These are phyloP conservation scores for Actinostola sp. DNA, from an alignment of 92 coral and sea anemone species.

Conservation along the genomic window DNA sequence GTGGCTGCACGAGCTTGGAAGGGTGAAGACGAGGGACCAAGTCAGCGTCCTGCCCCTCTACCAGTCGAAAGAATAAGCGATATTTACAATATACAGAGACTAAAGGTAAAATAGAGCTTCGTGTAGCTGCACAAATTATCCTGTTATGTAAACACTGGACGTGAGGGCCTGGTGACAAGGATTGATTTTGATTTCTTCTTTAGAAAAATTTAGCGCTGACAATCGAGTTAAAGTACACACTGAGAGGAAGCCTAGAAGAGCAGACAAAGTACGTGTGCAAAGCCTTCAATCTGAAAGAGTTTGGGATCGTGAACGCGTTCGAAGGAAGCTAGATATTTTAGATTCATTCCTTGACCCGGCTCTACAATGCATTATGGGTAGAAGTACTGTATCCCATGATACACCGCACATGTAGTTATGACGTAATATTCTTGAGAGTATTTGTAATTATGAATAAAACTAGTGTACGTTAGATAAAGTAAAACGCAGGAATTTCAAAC, in stretches of 20 bases:
- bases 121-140: not conserved
- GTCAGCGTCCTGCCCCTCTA: conserved; percentile 31
- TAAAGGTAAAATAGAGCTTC: conserved; percentile 59
- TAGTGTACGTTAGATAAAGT: too few relatives aligned
- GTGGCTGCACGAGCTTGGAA: conserved; percentile 59
- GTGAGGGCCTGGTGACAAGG: too few relatives aligned
- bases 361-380: not conserved
- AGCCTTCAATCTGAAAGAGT: conserved; percentile 80
- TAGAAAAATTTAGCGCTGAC: conserved; percentile 84
- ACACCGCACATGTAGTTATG: too few relatives aligned
- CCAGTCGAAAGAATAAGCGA: conserved; percentile 81
- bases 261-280: conserved; percentile 70
- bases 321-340: not conserved
- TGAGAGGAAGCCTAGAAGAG: conserved; percentile 39
- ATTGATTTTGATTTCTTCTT: conserved; percentile 11
- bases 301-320: conserved; percentile 63
- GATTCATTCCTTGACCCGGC: too few relatives aligned
- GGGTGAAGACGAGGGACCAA: conserved; percentile 16
- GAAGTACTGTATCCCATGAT: not conserved
- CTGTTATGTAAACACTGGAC: too few relatives aligned
- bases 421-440: too few relatives aligned
- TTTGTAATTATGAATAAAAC: too few relatives aligned
- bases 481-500: too few relatives aligned
- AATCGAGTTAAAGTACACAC: conserved; percentile 64
- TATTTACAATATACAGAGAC: conserved; percentile 88